Evolutionary conservation across 1,140 invertebrate genomes (phyloP), one percentile per base, ranked within the genome.

Genomic region (Tyrophagus putrescentiae): DNA sequence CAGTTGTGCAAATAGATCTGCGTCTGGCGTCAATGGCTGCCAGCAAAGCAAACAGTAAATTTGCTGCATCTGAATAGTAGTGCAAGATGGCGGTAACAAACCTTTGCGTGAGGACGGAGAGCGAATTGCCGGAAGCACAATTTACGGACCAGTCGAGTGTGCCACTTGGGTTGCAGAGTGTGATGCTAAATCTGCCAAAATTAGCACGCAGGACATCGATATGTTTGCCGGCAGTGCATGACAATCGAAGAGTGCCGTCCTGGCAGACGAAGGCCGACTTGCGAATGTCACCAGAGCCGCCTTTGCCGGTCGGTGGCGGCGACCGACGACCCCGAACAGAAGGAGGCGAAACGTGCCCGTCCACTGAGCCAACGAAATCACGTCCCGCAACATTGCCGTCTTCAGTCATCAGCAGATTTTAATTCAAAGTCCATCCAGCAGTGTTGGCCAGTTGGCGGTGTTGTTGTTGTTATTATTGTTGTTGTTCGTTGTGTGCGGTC

Each of bases 161-260:
- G 61, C 89, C 89, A 70, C 91, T 85, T 70, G 90, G 87, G 73
- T 95, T 95, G 78, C 91, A 95, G 70, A 94, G 87, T 67, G 87
- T 89, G 73, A 94, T 90, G 61, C 87, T 91, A 75, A 91, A 95
- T 64, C 91, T 80, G 50, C 91, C 91, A 71, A 93, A 95, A 78
- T 94, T 94, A 62, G 60, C 60, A 6, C 60, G 60, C 18, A 61
- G 33, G 5, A 61, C 7, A 59, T 61, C 34, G 9, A 61, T 61
- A 29, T 36, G 45, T 33, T 54, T 54, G 25, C 27, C 52, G 45
- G 45, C 2, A 13, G 3, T 2, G 25, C 52, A 54, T 31, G 52
- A 54, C 27, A 54, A 54, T 31, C 27, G 13, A 31, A 54, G 27
- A n/a, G 9, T 9, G 5, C 57, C 60, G 18, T 58, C 28, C 18